phyloP scores from a whole-genome alignment of 2,113 vertebrate genomes.

The Menura novaehollandiae region DNA sequence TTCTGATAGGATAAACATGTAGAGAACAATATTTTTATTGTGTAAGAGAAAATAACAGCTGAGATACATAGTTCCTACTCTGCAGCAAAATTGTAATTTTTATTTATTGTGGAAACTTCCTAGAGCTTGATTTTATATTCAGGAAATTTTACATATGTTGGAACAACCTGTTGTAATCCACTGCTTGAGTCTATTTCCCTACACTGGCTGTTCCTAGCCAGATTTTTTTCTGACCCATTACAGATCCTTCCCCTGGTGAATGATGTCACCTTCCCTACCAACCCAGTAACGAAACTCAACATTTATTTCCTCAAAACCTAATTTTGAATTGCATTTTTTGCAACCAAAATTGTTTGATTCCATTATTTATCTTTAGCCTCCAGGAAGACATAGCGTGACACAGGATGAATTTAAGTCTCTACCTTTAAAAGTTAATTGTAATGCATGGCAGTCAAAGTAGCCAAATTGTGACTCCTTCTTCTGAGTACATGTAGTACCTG shows the following conservation, averaged over 20 bases:
- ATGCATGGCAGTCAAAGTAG: neutral
- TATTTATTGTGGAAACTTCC: neutral
- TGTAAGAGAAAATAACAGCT: neutral
- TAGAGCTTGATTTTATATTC: neutral
- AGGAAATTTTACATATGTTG: neutral
- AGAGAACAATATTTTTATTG: neutral
- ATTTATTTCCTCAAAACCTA: neutral
- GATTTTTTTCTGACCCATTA: neutral
- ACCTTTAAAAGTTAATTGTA: neutral
- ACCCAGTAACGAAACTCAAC: neutral
- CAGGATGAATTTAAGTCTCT: neutral
- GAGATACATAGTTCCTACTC: neutral
- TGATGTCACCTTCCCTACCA: rapidly evolving
- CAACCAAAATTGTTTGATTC: neutral
- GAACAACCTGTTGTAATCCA: neutral
- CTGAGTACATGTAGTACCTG: neutral
- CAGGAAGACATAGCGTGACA: neutral
- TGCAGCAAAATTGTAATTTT: neutral
- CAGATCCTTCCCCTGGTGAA: neutral
- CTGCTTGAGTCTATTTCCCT: neutral
- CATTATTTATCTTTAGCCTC: neutral
- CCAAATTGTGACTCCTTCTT: neutral
- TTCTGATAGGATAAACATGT: neutral
- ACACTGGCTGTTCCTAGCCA: rapidly evolving
- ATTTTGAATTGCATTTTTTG: neutral